Evolutionary conservation across 2,113 vertebrate genomes (phyloP).

Genomic region (Oreochromis tanganicae): DNA sequence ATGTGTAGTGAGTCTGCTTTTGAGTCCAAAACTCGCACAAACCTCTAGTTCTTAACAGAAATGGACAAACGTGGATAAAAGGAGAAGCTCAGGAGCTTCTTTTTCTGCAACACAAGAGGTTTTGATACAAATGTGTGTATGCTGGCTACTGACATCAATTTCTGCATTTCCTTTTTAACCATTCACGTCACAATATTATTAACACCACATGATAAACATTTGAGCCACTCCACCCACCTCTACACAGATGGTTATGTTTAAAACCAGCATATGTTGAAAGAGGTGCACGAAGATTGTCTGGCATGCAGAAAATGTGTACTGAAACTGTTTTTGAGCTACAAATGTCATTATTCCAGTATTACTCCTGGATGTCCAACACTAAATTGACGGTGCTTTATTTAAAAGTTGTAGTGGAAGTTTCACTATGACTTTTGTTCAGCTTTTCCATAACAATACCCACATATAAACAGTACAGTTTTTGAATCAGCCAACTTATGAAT

Average conservation of each 20-base stretch:
- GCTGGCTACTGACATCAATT: background rate
- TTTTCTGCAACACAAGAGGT: background rate
- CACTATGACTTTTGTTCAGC: background rate
- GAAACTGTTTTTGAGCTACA: background rate
- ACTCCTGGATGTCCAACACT: background rate
- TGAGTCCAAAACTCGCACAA: background rate
- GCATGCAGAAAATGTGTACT: background rate
- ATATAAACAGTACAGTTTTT: background rate
- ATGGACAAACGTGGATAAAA: background rate
- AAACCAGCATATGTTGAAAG: background rate
- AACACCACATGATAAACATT: background rate
- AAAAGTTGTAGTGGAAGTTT: background rate
- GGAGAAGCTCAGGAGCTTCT: background rate
- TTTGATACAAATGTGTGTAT: background rate
- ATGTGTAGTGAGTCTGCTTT: background rate
- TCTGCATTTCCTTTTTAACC: background rate
- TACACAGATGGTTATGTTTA: background rate
- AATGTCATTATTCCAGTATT: background rate
- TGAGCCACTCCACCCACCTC: background rate
- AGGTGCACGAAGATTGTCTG: background rate
- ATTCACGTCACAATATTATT: rapidly evolving
- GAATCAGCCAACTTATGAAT: background rate
- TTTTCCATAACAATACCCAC: background rate
- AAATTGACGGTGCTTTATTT: background rate
- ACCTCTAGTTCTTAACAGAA: background rate